Evolutionary conservation across 2,797 vertebrate genomes (phyloP), one percentile per base, ranked within the genome.

Genomic region (Smutsia temminckii): DNA sequence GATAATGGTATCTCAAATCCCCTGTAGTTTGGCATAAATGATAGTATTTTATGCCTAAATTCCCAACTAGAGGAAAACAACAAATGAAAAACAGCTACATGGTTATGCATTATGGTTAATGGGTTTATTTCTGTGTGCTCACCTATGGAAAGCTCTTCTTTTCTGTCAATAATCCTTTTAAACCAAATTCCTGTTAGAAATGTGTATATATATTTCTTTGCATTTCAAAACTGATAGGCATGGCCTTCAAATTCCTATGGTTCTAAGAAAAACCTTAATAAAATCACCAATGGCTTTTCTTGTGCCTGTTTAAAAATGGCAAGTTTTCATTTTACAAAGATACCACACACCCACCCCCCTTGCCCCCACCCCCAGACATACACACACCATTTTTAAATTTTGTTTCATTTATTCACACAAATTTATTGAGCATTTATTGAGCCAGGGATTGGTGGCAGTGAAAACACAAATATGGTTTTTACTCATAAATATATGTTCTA

Each of bases 31-130:
- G 93, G 49, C 8, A 86, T 84, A 89, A 94, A 91, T 95, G 89
- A 93, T 95, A 95, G 84, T 96, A 97, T 93, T 94, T 92, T 92
- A 85, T 94, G 68, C 32, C 95, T 94, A 95, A 95, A 96, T 87
- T 95, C 79, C n/a, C 94, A 96, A 96, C 66, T 40, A 92, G 34
- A 96, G 71, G 89, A 95, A 95, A 97, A 96, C 89, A 66, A 64
- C 90, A 94, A 18, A 93, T 94, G 53, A 57, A 21, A 88, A 84
- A 86, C 6, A 75, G 37, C 13, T 57, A 17, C 42, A 21, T n/a
- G 42, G 14, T 79, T 93, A 85, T 64, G 9, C 7, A 61, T 92
- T 69, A 79, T 64, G 42, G 23, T 59, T 85, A 93, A 51, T 93
- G 77, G 4, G 3, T 69, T 85, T 75, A 84, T 69, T 89, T 71